These are phyloP conservation scores for Dendrolimus pini DNA, from an alignment of 2,888 invertebrate species.

Conservation along the genomic window DNA sequence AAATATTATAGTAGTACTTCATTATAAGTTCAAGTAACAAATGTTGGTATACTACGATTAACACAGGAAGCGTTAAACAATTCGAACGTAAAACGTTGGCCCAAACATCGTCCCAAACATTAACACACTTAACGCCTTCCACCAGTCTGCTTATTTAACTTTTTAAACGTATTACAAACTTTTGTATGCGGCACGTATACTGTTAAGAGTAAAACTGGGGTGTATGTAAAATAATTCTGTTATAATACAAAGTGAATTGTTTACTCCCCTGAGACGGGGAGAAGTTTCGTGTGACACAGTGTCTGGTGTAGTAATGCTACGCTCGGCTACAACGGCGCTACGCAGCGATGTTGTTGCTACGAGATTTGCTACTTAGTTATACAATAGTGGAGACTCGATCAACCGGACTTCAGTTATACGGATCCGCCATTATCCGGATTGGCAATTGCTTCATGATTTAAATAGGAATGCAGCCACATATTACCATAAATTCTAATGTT, in stretches of 20 bases:
- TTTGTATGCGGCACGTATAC: constrained; percentile 12
- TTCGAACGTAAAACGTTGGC: constrained; percentile 1
- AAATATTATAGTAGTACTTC: no score
- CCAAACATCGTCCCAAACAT: constrained; percentile 11
- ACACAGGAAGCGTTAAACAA: no score
- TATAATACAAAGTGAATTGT: constrained; percentile 24
- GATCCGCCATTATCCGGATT: no score
- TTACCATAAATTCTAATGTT: no score
- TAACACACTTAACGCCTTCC: constrained; percentile 4
- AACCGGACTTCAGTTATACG: no score
- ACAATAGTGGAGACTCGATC: neutral
- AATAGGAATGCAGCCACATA: no score
- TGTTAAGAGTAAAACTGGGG: constrained; percentile 17
- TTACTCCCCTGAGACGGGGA: constrained; percentile 11
- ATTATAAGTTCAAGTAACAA: no score
- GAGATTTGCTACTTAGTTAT: neutral
- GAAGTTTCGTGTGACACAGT: neutral
- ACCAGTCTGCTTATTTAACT: constrained; percentile 26
- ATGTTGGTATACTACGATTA: no score
- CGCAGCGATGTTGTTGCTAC: neutral
- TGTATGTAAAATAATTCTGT: constrained; percentile 25
- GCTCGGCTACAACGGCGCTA: neutral
- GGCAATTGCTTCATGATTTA: no score
- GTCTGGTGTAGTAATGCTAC: neutral
- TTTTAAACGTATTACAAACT: constrained; percentile 25